phyloP scores from a whole-genome alignment of 2,797 vertebrate species.

The Spinus pinus region DNA sequence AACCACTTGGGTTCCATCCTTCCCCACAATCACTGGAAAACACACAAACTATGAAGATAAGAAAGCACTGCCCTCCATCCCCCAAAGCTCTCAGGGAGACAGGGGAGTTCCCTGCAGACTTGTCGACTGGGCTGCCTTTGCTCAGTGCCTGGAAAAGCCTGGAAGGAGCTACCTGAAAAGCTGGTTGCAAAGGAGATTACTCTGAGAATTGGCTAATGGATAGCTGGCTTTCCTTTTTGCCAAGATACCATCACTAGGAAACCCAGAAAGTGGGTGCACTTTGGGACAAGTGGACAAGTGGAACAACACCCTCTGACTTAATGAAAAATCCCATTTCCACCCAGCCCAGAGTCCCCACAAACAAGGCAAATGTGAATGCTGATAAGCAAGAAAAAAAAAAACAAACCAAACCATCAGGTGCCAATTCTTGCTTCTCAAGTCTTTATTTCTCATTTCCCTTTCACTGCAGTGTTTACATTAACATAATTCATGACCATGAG shows the following conservation, averaged over 20 bases:
- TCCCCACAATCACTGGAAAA: fast-evolving
- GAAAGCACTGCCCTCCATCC: not conserved
- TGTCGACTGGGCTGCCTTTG: not conserved
- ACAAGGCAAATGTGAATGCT: not conserved
- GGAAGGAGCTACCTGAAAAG: not conserved
- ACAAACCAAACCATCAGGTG: not conserved
- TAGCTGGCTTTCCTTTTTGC: not conserved
- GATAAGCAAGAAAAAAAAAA: not conserved
- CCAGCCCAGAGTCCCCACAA: not conserved
- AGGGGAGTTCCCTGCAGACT: not conserved
- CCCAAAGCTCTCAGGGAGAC: no score
- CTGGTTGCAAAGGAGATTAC: not conserved
- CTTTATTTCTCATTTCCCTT: conserved; percentile 1
- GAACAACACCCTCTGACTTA: not conserved
- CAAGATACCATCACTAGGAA: not conserved
- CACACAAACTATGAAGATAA: fast-evolving
- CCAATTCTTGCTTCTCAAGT: not conserved
- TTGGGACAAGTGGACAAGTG: not conserved
- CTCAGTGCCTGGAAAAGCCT: not conserved
- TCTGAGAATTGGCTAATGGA: not conserved
- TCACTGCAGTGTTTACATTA: not conserved
- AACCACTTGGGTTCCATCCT: not conserved
- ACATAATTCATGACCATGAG: not conserved
- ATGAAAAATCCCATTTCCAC: not conserved
- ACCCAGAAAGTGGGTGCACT: not conserved